Base-by-base conservation (phyloP, 2,888 invertebrate species). In the Apotomis capreana region DNA sequence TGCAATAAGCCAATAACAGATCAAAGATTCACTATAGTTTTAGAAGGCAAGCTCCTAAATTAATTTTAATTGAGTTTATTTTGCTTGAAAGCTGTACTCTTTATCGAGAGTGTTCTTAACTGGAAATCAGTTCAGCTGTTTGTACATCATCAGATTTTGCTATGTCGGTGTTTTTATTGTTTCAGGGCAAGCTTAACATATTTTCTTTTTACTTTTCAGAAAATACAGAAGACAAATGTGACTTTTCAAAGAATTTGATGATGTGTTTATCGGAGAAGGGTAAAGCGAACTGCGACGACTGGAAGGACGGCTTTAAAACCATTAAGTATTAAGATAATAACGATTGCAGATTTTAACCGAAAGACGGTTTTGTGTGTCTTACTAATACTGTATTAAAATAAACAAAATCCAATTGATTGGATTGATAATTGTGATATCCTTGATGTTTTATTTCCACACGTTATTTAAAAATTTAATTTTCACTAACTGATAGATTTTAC, bases 241-340 rank as follows among this genome's bases (percentile, higher is more conserved):
- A 94, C 64, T 96, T 94, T 81, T 95, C 96, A 0, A 94, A 94
- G 74, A 94, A 95, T 77, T 86, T 96, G 26, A 84, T 96, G 68
- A 94, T 92, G 75, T 97, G 97, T 79, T 88, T 96, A 78, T 94
- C 95, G 0, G 96, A 96, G 74, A 96, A 95, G 80, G 96, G 95
- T n/a, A 93, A 94, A 81, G 93, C 95, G 3, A 96, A 95, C 82
- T 97, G 97, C 80, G 96, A 96, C 26, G 96, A 97, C 80, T 96
- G 96, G 96, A 94, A 95, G 69, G 94, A 95, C 2, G 87, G 89
- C 64, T 75, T 89, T 40, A 81, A 83, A 57, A 59, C 68, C 13
- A 72, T 72, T 9, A 63, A 67, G 58, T 72, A 68, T 13, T 72
- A 36, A 12, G 0, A 37, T 40, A 9, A 8, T 15, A 46, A 44